A percentile compares a stretch with the other conserved stretches of the same genome.
phyloP scores from a whole-genome alignment of 2,888 invertebrate genomes.

The Brassicogethes aeneus region DNA sequence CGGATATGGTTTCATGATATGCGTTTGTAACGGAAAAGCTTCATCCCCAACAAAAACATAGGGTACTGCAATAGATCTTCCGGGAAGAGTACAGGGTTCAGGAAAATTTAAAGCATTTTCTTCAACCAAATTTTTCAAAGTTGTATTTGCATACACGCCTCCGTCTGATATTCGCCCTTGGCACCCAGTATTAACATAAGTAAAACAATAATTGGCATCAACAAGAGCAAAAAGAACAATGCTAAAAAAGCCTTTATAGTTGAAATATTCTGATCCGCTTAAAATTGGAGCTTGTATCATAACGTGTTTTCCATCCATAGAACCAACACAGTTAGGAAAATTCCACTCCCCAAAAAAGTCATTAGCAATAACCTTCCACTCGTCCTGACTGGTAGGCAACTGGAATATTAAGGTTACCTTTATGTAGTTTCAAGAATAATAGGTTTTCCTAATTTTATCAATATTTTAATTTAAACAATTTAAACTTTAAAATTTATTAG shows the following conservation, averaged over 20 bases:
- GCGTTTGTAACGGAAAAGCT: constrained; percentile 12
- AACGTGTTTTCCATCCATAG: constrained; percentile 32
- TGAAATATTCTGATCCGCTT: constrained; percentile 24
- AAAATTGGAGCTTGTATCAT: constrained; percentile 24
- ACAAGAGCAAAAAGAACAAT: constrained; percentile 33
- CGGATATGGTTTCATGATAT: constrained; percentile 20
- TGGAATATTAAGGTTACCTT: too few relatives aligned
- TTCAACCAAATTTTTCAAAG: constrained; percentile 10
- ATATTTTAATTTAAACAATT: too few relatives aligned
- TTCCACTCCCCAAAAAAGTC: constrained; percentile 10
- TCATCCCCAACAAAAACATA: constrained; percentile 12
- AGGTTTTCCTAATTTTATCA: too few relatives aligned
- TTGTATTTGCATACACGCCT: constrained; percentile 21
- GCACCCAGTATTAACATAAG: constrained; percentile 29
- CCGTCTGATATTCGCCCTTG: constrained; percentile 30
- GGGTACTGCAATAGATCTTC: constrained; percentile 3
- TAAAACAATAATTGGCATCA: constrained; percentile 35
- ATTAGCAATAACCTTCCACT: constrained; percentile 10
- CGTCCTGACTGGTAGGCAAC: constrained; percentile 7
- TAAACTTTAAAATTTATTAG: too few relatives aligned
- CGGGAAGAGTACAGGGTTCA: constrained; percentile 5
- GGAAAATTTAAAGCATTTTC: constrained; percentile 12
- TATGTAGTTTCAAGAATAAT: too few relatives aligned
- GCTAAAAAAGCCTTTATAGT: constrained; percentile 31
- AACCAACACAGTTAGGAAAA: constrained; percentile 28